phyloP scores from a whole-genome alignment of 53 echinoderm and acorn worm species.

The Patiria pectinifera region DNA sequence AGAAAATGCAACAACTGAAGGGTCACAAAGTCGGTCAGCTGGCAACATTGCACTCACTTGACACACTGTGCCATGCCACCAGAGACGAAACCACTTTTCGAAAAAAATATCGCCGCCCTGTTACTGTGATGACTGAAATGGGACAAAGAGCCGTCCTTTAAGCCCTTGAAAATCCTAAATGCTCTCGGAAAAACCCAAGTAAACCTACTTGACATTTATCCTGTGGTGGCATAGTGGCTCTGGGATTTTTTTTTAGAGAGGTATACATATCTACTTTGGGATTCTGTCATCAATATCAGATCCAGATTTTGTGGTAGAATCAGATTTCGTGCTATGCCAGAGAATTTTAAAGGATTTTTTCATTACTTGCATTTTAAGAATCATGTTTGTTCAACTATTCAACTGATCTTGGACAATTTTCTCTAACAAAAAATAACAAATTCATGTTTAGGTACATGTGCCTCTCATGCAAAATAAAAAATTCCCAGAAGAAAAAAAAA shows the following conservation, averaged over 20 bases:
- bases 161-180: neutral
- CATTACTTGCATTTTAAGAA: no score
- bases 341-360: no score
- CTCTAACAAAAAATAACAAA: no score
- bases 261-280: neutral
- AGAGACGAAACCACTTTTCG: neutral
- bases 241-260: neutral
- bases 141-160: neutral
- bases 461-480: no score
- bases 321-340: neutral
- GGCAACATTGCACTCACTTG: no score
- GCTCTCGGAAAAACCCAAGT: neutral
- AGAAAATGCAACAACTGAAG: no score
- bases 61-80: neutral
- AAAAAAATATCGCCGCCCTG: neutral
- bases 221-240: neutral
- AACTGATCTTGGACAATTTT: no score
- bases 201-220: neutral
- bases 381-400: no score
- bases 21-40: no score
- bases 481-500: neutral
- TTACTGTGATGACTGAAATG: neutral
- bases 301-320: neutral
- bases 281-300: neutral
- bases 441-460: no score